Evolutionary conservation across 2,113 vertebrate species (phyloP), one percentile per base, ranked within the genome.

Genomic region (Pseudopodoces humilis): DNA sequence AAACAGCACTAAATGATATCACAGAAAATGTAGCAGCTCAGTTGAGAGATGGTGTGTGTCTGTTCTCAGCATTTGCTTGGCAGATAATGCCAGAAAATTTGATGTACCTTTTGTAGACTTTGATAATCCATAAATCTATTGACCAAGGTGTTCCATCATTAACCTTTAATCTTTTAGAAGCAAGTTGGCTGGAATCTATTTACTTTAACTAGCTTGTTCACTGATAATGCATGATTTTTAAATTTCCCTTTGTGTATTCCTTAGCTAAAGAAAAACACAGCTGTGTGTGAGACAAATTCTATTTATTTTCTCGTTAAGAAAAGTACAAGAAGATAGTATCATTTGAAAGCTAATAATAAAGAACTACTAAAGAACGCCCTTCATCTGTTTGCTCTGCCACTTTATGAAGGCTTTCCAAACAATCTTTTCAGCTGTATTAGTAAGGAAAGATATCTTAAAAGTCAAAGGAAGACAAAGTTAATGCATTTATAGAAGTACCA

Each of bases 401-500:
- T 98, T 97, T 97, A 98, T 92, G 94, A 94, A 98, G 96, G 97
- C 97, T 98, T 98, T 98, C 97, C 98, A 98, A 98, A 98, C 97
- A 98, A 90, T 95, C 95, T 96, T 98, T 98, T 97, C 96, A 98
- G 98, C 96, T 97, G 97, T 98, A 97, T 96, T 98, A 97, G 97
- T 96, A 97, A 98, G 97, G 94, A 98, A 97, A 97, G 95, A 97
- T 97, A 97, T 98, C 98, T 97, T 97, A 96, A 97, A 98, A 83
- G 98, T 98, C 97, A 96, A 98, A 98, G 97, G 98, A 98, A 98
- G 98, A 98, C 96, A 97, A 98, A 98, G 96, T 96, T 98, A 99
- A 98, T 98, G 98, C 97, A 95, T 96, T 98, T 98, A 97, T 96
- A 98, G 97, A 97, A 98, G 95, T 97, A 97, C 97, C 96, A 96